These are phyloP conservation scores for Agraylea sexmaculata DNA, from an alignment of 1,140 invertebrate genomes.

Conservation along the genomic window DNA sequence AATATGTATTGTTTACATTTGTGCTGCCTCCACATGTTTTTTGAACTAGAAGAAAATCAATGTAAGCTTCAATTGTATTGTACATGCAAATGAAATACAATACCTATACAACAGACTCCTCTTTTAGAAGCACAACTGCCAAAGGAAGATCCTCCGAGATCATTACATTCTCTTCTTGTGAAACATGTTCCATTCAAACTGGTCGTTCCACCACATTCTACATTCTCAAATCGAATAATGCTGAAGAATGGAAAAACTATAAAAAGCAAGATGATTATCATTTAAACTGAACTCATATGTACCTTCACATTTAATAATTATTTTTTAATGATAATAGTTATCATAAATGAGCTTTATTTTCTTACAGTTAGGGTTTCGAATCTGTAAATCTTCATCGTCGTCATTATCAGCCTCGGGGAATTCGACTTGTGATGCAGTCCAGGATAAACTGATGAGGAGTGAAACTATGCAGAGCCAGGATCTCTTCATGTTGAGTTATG, in stretches of 20 bases:
- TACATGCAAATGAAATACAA: conserved; percentile 31
- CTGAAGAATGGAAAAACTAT: conserved; percentile 58
- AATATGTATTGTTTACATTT: conserved; percentile 70
- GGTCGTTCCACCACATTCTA: conserved; percentile 48
- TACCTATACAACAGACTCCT: conserved; percentile 67
- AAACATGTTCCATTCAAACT: conserved; percentile 62
- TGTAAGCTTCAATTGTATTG: not conserved
- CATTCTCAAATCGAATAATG: conserved; percentile 59
- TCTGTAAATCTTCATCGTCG: too few species aligned
- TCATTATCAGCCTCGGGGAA: too few species aligned
- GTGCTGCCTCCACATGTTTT: conserved; percentile 54
- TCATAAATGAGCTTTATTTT: too few species aligned
- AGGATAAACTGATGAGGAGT: too few species aligned
- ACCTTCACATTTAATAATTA: too few species aligned
- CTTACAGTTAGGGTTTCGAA: too few species aligned
- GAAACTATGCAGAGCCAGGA: too few species aligned
- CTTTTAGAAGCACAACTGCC: conserved; percentile 56
- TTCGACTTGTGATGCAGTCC: too few species aligned
- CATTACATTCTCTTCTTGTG: conserved; percentile 58
- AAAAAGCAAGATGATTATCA: too few species aligned
- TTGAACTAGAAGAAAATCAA: conserved; percentile 42
- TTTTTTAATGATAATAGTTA: too few species aligned
- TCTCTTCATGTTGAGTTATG: too few species aligned
- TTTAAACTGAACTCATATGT: too few species aligned
- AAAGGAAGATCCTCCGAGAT: conserved; percentile 53